These are phyloP conservation scores for Drosophila busckii DNA, from an alignment of 1,140 invertebrate genomes.

Conservation along the genomic window DNA sequence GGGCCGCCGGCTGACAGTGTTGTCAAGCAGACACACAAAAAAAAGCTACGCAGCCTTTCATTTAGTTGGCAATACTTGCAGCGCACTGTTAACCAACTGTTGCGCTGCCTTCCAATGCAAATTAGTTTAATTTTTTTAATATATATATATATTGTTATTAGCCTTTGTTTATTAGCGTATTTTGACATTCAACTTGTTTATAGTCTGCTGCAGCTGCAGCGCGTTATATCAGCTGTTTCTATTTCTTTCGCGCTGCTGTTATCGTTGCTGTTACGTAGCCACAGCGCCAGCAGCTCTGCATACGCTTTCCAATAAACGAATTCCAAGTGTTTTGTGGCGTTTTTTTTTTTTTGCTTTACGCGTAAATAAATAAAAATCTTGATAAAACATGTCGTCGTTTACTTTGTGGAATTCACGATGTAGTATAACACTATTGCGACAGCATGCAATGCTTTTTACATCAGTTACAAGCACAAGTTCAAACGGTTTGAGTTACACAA, in stretches of 20 bases:
- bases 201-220: no score
- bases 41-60: no score
- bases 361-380: not conserved
- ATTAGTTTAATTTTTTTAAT: conserved; percentile 4
- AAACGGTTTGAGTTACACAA: conserved; percentile 20
- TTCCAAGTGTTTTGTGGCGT: conserved; percentile 37
- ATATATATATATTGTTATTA: not conserved
- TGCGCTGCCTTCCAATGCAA: conserved; percentile 31
- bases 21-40: conserved; percentile 22
- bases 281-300: conserved; percentile 36
- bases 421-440: conserved; percentile 50
- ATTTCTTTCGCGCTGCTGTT: conserved; percentile 18
- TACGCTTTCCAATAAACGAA: conserved; percentile 43
- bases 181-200: no score
- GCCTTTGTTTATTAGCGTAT: no score
- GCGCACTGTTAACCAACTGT: conserved; percentile 23
- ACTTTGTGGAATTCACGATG: conserved; percentile 63
- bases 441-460: conserved; percentile 61
- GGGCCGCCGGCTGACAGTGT: conserved; percentile 46
- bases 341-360: conserved; percentile 13
- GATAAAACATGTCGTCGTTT: conserved; percentile 49
- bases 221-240: no score
- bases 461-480: conserved; percentile 25
- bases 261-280: conserved; percentile 58
- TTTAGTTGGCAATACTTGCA: conserved; percentile 8